Conservation (phyloP, 2,113 vertebrate genomes). For the Gracilinanus agilis region DNA sequence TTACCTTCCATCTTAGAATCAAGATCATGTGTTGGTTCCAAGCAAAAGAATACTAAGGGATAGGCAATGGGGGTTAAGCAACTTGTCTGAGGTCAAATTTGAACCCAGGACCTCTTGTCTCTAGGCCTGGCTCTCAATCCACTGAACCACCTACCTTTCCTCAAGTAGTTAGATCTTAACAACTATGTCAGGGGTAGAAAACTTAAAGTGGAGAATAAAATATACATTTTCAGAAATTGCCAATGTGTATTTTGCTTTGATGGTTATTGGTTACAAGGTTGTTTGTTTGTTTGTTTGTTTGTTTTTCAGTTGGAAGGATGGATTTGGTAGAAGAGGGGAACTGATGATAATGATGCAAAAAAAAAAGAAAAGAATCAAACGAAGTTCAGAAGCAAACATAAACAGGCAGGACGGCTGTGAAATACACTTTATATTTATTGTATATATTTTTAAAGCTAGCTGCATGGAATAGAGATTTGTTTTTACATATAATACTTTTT, state of each 20-base stretch:
- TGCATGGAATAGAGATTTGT: neutral
- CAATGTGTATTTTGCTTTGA: neutral
- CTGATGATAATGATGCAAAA: neutral
- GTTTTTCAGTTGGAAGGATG: neutral
- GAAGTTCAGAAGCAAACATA: neutral
- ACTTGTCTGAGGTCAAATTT: no score
- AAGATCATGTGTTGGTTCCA: no score
- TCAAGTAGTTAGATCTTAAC: neutral
- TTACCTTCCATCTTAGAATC: no score
- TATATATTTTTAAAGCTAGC: neutral
- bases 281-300: no score
- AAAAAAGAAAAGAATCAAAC: neutral
- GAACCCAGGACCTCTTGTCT: no score
- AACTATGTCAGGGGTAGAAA: neutral
- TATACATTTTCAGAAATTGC: neutral
- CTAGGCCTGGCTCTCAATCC: no score
- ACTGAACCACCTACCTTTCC: no score
- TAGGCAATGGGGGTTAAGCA: no score
- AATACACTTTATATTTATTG: neutral
- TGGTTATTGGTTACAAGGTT: neutral
- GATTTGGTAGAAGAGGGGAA: neutral
- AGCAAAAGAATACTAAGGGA: no score
- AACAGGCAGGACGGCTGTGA: neutral
- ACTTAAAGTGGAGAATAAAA: neutral
- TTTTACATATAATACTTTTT: neutral